Base-by-base conservation (phyloP, 1,140 invertebrate species). In the Campodea augens region DNA sequence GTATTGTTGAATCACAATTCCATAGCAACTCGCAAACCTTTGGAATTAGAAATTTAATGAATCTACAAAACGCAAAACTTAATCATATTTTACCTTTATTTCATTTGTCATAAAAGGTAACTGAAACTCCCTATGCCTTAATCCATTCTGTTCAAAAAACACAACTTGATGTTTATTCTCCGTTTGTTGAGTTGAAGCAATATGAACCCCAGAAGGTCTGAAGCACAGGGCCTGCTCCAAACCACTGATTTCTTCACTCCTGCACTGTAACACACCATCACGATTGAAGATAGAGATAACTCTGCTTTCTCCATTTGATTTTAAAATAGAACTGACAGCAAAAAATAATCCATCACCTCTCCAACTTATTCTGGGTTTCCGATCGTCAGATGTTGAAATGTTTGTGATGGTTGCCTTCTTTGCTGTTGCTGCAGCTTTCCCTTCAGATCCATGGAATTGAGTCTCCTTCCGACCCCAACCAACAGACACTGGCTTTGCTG, bases 381-480 rank as follows among this genome's bases (percentile, higher is more conserved):
- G 54, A 58, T 79, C 68, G 58, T 76, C 65, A 32, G 62, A 25
- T 43, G 51, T 42, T 41, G 38, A 50, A 46, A 27, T 45, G 13
- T 47, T 53, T 45, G 51, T 50, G 22, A 50, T 27, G 23, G 49
- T 51, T 21, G 45, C 44, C 13, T 20, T 29, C 20, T 66, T 68
- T 24, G 55, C 52, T 58, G 71, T 71, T 12, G 78, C 79, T 25
- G 81, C 81, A 49, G 71, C 61, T 64, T 90, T 91, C 5, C 88
- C 87, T 56, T 75, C 80, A 1, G 80, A 78, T 2, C 90, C 89
- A 66, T 93, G 88, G 61, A 95, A 96, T 52, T 93, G 89, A 5
- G 90, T 95, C 64, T 90, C 84, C 58, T 91, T 92, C 49, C 82
- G 88, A 1, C 90, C 90, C 90, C 89, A 95, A 22, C 90, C 89